Evolutionary conservation across 2,113 vertebrate species (phyloP).

Genomic region (Zingel zingel): DNA sequence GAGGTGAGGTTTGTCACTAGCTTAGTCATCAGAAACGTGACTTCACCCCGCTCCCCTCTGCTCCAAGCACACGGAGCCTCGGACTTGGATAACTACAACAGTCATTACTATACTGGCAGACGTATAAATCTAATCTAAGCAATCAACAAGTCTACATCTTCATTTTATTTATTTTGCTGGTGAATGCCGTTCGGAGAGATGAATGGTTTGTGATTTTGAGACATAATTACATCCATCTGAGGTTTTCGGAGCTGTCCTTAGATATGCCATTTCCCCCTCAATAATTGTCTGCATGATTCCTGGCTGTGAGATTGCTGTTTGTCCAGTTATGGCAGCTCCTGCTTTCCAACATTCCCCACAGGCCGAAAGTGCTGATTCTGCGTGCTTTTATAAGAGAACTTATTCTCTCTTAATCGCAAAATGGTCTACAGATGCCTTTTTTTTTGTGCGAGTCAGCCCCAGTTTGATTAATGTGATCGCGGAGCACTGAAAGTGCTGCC

Average conservation of each 20-base stretch:
- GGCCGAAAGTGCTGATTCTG: constrained; percentile 76
- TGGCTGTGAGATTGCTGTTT: constrained; percentile 74
- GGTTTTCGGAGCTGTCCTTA: constrained; percentile 40
- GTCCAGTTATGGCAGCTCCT: constrained; percentile 78
- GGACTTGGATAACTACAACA: constrained; percentile 17
- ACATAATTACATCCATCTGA: constrained; percentile 63
- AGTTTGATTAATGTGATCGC: constrained; percentile 83
- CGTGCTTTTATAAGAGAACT: constrained; percentile 66
- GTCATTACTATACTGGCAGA: constrained; percentile 16
- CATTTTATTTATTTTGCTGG: constrained; percentile 52
- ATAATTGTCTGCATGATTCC: constrained; percentile 59
- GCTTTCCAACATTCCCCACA: constrained; percentile 62
- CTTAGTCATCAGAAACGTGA: constrained; percentile 58
- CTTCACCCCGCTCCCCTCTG: constrained; percentile 7
- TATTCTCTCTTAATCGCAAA: constrained; percentile 79
- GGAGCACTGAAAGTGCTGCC: constrained; percentile 70
- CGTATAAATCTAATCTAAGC: constrained; percentile 33
- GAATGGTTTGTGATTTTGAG: constrained; percentile 56
- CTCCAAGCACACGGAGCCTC: not conserved
- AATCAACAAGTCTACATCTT: constrained; percentile 8
- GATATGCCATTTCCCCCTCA: constrained; percentile 59
- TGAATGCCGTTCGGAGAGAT: constrained; percentile 46
- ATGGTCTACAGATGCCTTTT: constrained; percentile 70
- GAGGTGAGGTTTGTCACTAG: constrained; percentile 69
- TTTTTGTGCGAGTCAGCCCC: constrained; percentile 71